Evolutionary conservation across 1,140 invertebrate species (phyloP).

Genomic region (Ptiloglossa arizonensis): DNA sequence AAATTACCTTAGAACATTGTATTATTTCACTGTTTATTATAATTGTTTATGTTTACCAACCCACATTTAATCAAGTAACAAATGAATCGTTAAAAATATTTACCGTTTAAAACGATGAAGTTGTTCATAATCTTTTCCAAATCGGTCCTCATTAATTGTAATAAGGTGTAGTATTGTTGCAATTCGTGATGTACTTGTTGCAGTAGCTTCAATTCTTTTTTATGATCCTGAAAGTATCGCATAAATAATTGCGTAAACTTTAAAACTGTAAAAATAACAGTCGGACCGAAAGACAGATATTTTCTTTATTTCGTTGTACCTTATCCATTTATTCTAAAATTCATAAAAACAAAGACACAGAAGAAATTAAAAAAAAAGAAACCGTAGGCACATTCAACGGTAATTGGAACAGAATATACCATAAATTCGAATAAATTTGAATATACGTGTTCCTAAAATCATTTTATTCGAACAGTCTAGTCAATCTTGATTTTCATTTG

Average conservation of each 20-base stretch:
- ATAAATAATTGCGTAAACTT: not conserved
- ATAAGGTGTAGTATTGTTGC: constrained; percentile 57
- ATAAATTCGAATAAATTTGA: constrained; percentile 25
- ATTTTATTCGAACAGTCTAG: not conserved
- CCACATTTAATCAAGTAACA: not conserved
- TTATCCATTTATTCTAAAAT: constrained; percentile 16
- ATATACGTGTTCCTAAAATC: constrained; percentile 26
- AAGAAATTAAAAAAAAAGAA: not conserved
- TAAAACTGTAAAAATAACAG: not conserved
- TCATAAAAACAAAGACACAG: not conserved
- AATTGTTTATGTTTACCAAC: not conserved
- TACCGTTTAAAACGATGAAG: constrained; percentile 43
- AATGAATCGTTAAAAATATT: constrained; percentile 13
- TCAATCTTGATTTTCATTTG: not conserved
- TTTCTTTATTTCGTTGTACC: not conserved
- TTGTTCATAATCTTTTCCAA: constrained; percentile 69
- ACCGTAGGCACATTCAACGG: not conserved
- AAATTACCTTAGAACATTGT: not conserved
- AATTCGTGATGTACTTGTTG: constrained; percentile 59
- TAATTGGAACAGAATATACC: not conserved
- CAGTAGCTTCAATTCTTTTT: constrained; percentile 57
- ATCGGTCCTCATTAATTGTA: constrained; percentile 64
- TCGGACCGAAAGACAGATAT: not conserved
- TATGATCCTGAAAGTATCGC: constrained; percentile 13
- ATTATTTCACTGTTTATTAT: not conserved